These are phyloP conservation scores for Siniperca knerii DNA, from an alignment of 2,113 vertebrate genomes.

Conservation along the genomic window DNA sequence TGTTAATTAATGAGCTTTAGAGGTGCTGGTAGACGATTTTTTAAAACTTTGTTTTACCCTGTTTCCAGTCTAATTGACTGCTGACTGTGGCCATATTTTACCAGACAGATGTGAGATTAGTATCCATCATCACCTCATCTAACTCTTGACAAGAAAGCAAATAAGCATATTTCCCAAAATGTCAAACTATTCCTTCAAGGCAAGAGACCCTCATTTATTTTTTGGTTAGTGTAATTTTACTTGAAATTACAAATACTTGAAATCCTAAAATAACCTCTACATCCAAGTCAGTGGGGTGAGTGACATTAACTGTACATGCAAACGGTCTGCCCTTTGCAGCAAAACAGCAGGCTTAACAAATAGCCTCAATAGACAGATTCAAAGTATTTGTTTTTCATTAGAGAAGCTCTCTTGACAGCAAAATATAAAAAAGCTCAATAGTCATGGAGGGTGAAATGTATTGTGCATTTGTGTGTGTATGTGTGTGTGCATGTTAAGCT, in stretches of 20 bases:
- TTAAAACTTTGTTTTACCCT: not conserved
- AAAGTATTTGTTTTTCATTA: constrained; percentile 65
- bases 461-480: constrained; percentile 28
- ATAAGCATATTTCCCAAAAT: not conserved
- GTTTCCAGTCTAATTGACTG: not conserved
- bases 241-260: not conserved
- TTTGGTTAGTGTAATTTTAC: not conserved
- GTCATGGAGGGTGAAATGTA: constrained; percentile 18
- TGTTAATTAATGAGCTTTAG: not conserved
- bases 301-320: constrained; percentile 15
- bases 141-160: not conserved
- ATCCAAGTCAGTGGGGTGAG: not conserved
- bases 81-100: not conserved
- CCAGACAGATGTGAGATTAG: not conserved
- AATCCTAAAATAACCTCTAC: not conserved
- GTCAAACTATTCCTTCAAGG: not conserved
- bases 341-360: constrained; percentile 42
- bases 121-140: not conserved
- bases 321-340: constrained; percentile 28
- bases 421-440: constrained; percentile 49
- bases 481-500: constrained; percentile 31
- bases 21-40: not conserved
- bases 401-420: constrained; percentile 44
- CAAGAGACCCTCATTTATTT: not conserved
- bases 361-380: constrained; percentile 31